Percentiles rank a stretch among this genome's conserved stretches.
Evolutionary conservation across 2,888 invertebrate genomes (phyloP).

Genomic region (Apotomis betuletana): DNA sequence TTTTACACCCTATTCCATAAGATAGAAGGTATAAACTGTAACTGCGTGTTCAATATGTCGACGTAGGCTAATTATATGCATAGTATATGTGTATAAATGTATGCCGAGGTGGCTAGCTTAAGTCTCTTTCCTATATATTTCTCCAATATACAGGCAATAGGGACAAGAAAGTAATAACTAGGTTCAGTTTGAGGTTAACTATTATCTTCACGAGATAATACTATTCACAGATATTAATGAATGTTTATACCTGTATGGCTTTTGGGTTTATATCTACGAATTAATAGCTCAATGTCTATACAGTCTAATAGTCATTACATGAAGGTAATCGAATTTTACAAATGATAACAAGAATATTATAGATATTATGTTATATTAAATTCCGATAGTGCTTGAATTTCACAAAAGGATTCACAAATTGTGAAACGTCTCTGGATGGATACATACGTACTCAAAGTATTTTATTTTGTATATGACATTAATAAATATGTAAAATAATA

Average conservation of each 20-base stretch:
- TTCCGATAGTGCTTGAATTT: not conserved
- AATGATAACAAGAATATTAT: too few species aligned
- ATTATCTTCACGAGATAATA: not conserved
- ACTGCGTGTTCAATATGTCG: conserved; percentile 50
- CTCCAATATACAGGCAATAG: conserved; percentile 70
- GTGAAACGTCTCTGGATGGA: not conserved
- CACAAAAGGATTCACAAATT: not conserved
- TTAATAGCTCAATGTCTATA: not conserved
- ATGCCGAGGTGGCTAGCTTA: conserved; percentile 56
- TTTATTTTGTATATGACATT: conserved; percentile 34
- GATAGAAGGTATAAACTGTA: conserved; percentile 23
- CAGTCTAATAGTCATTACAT: not conserved
- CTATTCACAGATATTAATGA: not conserved
- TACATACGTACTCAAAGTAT: conserved; percentile 41
- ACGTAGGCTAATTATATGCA: conserved; percentile 73
- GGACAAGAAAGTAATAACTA: conserved; percentile 44
- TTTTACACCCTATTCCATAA: conserved; percentile 22
- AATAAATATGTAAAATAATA: conserved; percentile 39
- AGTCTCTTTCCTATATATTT: conserved; percentile 75
- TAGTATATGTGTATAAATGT: conserved; percentile 69
- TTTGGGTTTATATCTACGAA: not conserved
- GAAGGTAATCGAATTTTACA: not conserved
- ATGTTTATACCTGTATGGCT: not conserved
- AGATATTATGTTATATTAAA: not conserved
- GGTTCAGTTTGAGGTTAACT: not conserved